Percentiles rank a stretch among this genome's conserved stretches.
Evolutionary conservation across 1,140 invertebrate species (phyloP).

Genomic region (Dendroctonus ponderosae): DNA sequence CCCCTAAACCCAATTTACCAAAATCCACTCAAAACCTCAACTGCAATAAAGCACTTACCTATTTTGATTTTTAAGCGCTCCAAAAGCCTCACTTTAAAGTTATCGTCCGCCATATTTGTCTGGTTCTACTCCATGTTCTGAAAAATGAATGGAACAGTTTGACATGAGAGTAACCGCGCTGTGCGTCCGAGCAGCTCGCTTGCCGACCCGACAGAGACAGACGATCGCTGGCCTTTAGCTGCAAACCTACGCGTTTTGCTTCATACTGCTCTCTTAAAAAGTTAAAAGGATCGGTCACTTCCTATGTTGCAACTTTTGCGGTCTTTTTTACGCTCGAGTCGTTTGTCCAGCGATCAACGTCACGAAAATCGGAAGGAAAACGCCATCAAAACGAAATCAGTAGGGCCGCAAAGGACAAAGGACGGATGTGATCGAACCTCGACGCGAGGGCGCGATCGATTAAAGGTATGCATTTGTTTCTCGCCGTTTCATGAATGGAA

Average conservation of each 20-base stretch:
- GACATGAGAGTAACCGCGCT: constrained; percentile 25
- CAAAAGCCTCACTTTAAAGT: constrained; percentile 79
- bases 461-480: constrained; percentile 18
- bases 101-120: constrained; percentile 77
- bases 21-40: constrained; percentile 4
- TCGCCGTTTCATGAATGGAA: constrained; percentile 17
- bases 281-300: constrained; percentile 27
- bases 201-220: constrained; percentile 13
- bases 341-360: no score
- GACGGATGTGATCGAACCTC: no score
- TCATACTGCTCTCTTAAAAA: constrained; percentile 18
- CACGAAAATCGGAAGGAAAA: no score
- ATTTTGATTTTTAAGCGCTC: constrained; percentile 86
- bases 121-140: constrained; percentile 59
- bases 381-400: no score
- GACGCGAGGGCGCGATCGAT: constrained; percentile 7
- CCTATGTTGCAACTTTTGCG: constrained; percentile 22
- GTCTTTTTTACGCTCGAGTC: neutral
- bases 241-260: constrained; percentile 24
- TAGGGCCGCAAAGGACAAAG: no score
- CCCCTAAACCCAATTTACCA: neutral
- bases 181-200: constrained; percentile 9
- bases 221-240: constrained; percentile 3
- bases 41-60: constrained; percentile 54
- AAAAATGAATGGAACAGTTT: constrained; percentile 39